Conservation (phyloP, 2,113 vertebrate species). For the Cyprichromis sp. region DNA sequence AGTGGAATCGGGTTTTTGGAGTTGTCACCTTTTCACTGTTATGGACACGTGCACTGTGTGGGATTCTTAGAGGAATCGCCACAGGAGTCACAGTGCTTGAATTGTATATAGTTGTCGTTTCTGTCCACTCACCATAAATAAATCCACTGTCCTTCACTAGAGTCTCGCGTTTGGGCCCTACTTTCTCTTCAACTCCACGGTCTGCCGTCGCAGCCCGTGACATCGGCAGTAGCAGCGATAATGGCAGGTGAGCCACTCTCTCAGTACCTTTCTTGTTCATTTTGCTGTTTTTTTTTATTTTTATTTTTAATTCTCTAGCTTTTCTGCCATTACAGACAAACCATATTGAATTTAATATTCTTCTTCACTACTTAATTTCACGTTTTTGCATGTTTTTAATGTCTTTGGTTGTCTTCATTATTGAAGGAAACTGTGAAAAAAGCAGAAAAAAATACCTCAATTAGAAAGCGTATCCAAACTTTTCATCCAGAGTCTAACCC, state of each 20-base stretch:
- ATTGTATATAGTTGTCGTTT: too few species aligned
- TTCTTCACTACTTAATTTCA: background rate
- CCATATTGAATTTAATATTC: background rate
- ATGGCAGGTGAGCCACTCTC: background rate
- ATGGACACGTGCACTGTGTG: too few species aligned
- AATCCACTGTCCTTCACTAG: too few species aligned
- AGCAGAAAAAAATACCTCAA: background rate
- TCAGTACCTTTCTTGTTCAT: background rate
- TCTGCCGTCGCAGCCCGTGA: too few species aligned
- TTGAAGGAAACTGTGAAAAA: background rate
- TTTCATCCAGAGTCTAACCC: background rate
- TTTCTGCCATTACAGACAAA: rapidly evolving
- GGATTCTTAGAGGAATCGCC: too few species aligned
- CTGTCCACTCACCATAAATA: too few species aligned
- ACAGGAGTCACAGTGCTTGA: too few species aligned
- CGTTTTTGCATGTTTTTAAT: background rate
- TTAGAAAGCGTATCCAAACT: background rate
- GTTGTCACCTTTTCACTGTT: too few species aligned
- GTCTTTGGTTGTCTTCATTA: background rate
- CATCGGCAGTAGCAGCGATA: background rate
- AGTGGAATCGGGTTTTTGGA: too few species aligned
- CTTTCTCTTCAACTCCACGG: too few species aligned
- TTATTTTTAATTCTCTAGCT: background rate
- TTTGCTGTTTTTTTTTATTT: background rate
- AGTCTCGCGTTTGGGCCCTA: too few species aligned